Percentiles rank a stretch among this genome's conserved stretches.
These are phyloP conservation scores for Blastobasis lacticolella DNA, from an alignment of 2,888 invertebrate genomes.

Conservation along the genomic window DNA sequence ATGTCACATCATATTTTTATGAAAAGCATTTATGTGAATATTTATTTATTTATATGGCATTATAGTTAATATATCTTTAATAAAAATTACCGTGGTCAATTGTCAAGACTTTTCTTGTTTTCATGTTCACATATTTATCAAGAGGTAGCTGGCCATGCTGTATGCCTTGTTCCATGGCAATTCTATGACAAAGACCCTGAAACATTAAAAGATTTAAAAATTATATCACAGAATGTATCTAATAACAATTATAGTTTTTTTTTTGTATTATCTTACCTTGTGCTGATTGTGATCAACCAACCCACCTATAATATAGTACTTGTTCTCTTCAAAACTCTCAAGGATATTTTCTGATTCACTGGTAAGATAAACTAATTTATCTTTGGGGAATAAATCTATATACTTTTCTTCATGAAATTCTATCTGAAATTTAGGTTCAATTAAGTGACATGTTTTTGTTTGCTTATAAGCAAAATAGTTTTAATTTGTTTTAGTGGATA, in stretches of 20 bases:
- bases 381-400: constrained; percentile 80
- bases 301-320: constrained; percentile 96
- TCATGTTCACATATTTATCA: constrained; percentile 91
- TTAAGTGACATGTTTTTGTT: not conserved
- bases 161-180: constrained; percentile 85
- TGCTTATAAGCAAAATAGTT: too few species aligned
- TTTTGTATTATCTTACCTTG: constrained; percentile 74
- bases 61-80: not conserved
- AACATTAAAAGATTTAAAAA: constrained; percentile 19
- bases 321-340: constrained; percentile 80
- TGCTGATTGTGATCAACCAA: constrained; percentile 97
- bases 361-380: constrained; percentile 90
- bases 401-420: constrained; percentile 80
- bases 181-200: constrained; percentile 87
- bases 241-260: not conserved
- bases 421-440: constrained; percentile 63
- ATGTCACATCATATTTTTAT: too few species aligned
- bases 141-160: constrained; percentile 91
- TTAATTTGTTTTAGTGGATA: too few species aligned
- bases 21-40: too few species aligned
- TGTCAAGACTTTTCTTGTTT: constrained; percentile 93
- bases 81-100: constrained; percentile 89
- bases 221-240: not conserved
- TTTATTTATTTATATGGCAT: too few species aligned
- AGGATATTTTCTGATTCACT: constrained; percentile 95